These are phyloP conservation scores for Acanthaster planci DNA, from an alignment of 35 echinoderm and acorn worm genomes.

Conservation along the genomic window DNA sequence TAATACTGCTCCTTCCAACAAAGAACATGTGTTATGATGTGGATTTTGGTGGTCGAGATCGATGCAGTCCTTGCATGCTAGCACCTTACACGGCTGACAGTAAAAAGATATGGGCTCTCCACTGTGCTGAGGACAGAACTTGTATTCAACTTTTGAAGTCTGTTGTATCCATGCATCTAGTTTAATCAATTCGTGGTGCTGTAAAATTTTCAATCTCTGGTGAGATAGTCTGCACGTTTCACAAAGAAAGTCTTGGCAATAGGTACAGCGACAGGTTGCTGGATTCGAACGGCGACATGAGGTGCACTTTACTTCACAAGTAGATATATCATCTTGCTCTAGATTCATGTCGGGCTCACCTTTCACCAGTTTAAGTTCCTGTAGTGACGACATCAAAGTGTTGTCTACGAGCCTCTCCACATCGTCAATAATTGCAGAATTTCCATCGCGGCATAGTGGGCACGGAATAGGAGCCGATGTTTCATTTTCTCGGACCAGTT, in stretches of 20 bases:
- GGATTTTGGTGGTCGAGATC: slow-evolving; percentile 59
- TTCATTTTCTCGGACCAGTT: slow-evolving; percentile 45
- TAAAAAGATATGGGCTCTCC: slow-evolving; percentile 57
- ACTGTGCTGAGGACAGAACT: slow-evolving; percentile 52
- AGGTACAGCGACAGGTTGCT: slow-evolving; percentile 58
- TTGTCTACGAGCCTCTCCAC: slow-evolving; percentile 45
- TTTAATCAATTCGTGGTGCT: slow-evolving; percentile 51
- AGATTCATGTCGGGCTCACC: slow-evolving; percentile 22
- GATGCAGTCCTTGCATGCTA: slow-evolving; percentile 60
- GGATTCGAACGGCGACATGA: slow-evolving; percentile 60
- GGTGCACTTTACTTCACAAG: slow-evolving; percentile 51
- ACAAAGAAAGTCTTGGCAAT: slow-evolving; percentile 84
- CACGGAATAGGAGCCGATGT: slow-evolving; percentile 38
- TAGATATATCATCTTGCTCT: slow-evolving; percentile 5
- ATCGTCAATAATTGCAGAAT: neutral
- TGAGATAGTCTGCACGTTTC: slow-evolving; percentile 70
- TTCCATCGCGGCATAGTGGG: slow-evolving; percentile 43
- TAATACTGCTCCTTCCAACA: slow-evolving; percentile 49
- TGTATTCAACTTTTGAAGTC: slow-evolving; percentile 29
- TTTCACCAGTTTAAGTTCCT: slow-evolving; percentile 35
- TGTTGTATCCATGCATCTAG: slow-evolving; percentile 56
- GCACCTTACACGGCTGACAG: slow-evolving; percentile 50
- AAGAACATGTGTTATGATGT: slow-evolving; percentile 35
- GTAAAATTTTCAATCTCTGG: slow-evolving; percentile 70
- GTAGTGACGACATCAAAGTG: slow-evolving; percentile 59